A percentile compares a stretch with the other conserved stretches of the same genome.
phyloP scores from a whole-genome alignment of 30 jellyfish, hydroid and myxozoan genomes.

The Aurelia coerulea region DNA sequence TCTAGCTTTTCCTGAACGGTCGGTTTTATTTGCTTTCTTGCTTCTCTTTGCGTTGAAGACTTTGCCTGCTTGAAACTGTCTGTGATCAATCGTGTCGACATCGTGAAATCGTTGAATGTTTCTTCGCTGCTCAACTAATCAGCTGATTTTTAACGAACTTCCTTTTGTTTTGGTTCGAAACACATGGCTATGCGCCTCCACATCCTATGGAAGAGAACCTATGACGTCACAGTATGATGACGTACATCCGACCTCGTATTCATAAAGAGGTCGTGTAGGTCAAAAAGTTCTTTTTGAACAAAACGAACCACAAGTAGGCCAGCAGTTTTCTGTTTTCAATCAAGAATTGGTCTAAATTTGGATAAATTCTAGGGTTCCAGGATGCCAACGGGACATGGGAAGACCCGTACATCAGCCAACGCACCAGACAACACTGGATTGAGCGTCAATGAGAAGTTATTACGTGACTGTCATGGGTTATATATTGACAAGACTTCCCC shows the following conservation, averaged over 20 bases:
- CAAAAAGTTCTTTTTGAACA: no score
- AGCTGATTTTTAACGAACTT: neutral
- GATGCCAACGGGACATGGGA: conserved; percentile 84
- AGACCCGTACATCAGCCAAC: conserved; percentile 82
- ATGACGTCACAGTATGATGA: no score
- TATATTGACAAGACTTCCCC: conserved; percentile 70
- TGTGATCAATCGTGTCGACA: conserved; percentile 52
- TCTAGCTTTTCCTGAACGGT: neutral
- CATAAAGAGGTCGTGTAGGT: no score
- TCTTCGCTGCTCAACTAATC: neutral
- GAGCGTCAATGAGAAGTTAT: conserved; percentile 80
- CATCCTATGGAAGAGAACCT: no score
- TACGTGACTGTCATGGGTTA: conserved; percentile 86
- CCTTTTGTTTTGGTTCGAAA: no score
- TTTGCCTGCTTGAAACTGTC: conserved; percentile 64
- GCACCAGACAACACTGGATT: conserved; percentile 83
- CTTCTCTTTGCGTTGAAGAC: neutral
- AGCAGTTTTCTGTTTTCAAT: no score
- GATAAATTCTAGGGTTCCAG: neutral
- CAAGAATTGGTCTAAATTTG: no score
- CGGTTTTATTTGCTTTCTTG: neutral
- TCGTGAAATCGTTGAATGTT: neutral
- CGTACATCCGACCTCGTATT: no score
- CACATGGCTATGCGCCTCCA: no score
- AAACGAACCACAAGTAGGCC: no score